A percentile compares a stretch with the other conserved stretches of the same genome.
These are phyloP conservation scores for Choreutis nemorana DNA, from an alignment of 2,888 invertebrate species.

Conservation along the genomic window DNA sequence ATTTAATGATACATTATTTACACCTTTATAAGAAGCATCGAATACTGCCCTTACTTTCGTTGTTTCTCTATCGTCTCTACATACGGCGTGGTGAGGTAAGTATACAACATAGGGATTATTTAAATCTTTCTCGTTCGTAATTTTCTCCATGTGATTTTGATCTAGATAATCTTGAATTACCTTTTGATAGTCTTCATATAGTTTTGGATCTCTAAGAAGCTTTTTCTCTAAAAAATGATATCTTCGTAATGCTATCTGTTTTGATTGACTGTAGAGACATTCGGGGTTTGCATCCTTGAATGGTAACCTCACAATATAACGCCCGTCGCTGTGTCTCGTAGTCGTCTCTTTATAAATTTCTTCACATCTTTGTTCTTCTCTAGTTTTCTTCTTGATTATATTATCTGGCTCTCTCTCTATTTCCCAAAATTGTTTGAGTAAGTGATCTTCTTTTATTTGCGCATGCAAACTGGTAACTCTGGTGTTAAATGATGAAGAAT, in stretches of 20 bases:
- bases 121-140: no score
- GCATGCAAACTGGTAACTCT: neutral
- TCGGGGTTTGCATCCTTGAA: constrained; percentile 6
- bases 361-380: constrained; percentile 1
- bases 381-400: neutral
- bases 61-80: neutral
- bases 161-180: neutral
- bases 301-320: constrained; percentile 8
- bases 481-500: neutral
- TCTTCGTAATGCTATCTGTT: neutral
- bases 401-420: neutral
- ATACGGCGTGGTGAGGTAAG: neutral
- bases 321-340: constrained; percentile 2
- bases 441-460: neutral
- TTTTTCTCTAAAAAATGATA: neutral
- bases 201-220: neutral
- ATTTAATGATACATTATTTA: constrained; percentile 15
- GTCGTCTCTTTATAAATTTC: neutral
- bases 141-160: no score
- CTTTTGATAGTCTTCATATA: neutral
- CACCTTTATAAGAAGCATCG: constrained; percentile 13
- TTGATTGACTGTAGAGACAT: constrained; percentile 1
- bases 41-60: no score
- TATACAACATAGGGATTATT: neutral
- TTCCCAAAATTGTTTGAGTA: constrained; percentile 1